Percentiles rank a stretch among this genome's conserved stretches.
phyloP scores from a whole-genome alignment of 2,888 invertebrate species.

The Heterodera filipjevi region DNA sequence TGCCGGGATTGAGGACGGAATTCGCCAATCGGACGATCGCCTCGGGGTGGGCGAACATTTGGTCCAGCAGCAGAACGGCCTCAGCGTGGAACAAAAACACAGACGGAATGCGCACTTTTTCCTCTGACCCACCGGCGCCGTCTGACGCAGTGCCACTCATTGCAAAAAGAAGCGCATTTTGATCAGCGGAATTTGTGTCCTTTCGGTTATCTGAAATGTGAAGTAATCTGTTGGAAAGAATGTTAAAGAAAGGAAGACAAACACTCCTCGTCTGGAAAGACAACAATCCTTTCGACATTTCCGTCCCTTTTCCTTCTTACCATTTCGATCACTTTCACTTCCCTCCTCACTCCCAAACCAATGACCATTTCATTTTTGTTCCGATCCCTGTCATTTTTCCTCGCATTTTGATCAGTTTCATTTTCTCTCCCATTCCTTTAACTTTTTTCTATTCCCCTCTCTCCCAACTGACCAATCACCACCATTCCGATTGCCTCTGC shows the following conservation, averaged over 20 bases:
- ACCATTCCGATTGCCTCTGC: slow-evolving; percentile 84
- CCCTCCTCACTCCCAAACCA: no score
- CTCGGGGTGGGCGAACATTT: slow-evolving; percentile 28
- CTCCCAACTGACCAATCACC: slow-evolving; percentile 70
- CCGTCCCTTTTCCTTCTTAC: no score
- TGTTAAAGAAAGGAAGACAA: background rate
- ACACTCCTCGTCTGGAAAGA: no score
- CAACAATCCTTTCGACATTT: no score
- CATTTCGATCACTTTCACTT: background rate
- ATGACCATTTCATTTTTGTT: no score
- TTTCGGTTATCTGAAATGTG: slow-evolving; percentile 72
- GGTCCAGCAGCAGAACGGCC: slow-evolving; percentile 42
- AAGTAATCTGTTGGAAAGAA: background rate
- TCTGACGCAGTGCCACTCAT: slow-evolving; percentile 91
- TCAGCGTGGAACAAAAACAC: slow-evolving; percentile 55
- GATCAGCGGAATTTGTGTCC: slow-evolving; percentile 77
- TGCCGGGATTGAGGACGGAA: slow-evolving; percentile 38
- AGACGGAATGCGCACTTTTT: slow-evolving; percentile 50
- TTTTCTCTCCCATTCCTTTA: no score
- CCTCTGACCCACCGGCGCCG: slow-evolving; percentile 36
- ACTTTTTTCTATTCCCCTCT: no score
- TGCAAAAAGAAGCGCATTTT: slow-evolving; percentile 81
- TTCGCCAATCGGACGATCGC: slow-evolving; percentile 40
- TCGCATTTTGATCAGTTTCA: background rate
- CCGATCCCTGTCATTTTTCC: no score